Percentiles rank a stretch among this genome's conserved stretches.
Conservation (phyloP, 1,140 invertebrate genomes). For the Atta cephalotes region DNA sequence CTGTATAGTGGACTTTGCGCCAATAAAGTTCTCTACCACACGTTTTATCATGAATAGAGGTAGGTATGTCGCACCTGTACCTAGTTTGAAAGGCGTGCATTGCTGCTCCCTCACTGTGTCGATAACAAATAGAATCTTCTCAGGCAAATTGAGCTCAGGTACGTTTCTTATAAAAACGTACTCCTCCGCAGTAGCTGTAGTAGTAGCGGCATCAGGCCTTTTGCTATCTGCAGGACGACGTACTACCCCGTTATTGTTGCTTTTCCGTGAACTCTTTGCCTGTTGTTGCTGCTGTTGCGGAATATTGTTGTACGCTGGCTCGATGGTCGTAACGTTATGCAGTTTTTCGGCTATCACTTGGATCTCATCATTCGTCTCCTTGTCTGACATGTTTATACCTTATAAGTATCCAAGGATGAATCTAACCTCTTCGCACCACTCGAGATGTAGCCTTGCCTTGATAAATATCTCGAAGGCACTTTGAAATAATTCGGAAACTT, state of each 20-base stretch:
- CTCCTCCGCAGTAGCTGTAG: neutral
- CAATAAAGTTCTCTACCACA: slow-evolving; percentile 89
- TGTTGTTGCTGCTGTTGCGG: slow-evolving; percentile 34
- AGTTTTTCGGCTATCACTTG: slow-evolving; percentile 63
- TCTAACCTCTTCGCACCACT: slow-evolving; percentile 3
- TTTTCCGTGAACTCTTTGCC: slow-evolving; percentile 23
- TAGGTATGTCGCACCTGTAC: slow-evolving; percentile 87
- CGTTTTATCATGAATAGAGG: slow-evolving; percentile 89
- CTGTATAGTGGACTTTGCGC: slow-evolving; percentile 89
- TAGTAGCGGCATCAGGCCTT: neutral
- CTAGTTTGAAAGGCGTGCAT: slow-evolving; percentile 87
- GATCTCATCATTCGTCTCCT: slow-evolving; percentile 67
- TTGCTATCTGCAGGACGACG: slow-evolving; percentile 21
- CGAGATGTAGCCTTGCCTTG: neutral
- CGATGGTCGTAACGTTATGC: slow-evolving; percentile 49
- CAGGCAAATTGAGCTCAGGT: slow-evolving; percentile 87
- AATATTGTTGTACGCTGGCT: slow-evolving; percentile 30
- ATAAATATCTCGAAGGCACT: neutral
- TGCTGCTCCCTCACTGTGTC: slow-evolving; percentile 89
- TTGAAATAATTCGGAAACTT: neutral
- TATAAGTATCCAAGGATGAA: neutral
- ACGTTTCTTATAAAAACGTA: slow-evolving; percentile 78
- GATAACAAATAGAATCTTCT: slow-evolving; percentile 89
- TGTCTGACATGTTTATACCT: slow-evolving; percentile 62
- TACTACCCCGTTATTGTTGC: slow-evolving; percentile 9